phyloP scores from a whole-genome alignment of 2,113 vertebrate species.

The Alces alces region DNA sequence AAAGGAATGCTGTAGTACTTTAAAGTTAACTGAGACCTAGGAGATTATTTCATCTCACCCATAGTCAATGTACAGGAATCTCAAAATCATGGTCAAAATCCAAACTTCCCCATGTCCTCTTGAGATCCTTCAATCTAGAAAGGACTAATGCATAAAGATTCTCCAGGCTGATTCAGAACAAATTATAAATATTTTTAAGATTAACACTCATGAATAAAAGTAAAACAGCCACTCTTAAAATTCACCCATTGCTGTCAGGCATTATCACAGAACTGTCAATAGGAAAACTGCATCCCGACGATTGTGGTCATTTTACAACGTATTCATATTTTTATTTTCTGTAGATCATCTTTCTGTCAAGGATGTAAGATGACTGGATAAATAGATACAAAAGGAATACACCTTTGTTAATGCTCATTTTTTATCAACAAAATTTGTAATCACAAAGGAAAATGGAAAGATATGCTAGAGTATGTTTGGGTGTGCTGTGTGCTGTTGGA shows the following conservation, averaged over 20 bases:
- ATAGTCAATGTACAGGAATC: neutral
- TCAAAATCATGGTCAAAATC: neutral
- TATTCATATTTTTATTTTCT: neutral
- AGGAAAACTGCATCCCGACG: neutral
- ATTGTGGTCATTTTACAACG: neutral
- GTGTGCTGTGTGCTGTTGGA: neutral
- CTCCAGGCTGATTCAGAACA: neutral
- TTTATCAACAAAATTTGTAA: neutral
- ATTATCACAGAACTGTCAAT: neutral
- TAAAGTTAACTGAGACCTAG: neutral
- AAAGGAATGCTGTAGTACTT: neutral
- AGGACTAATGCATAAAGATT: neutral
- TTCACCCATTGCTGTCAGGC: neutral
- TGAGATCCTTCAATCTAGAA: neutral
- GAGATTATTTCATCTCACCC: neutral
- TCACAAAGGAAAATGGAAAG: neutral
- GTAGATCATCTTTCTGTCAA: neutral
- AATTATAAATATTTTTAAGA: neutral
- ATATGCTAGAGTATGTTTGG: accelerated
- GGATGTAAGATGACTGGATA: neutral
- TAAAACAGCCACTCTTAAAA: neutral
- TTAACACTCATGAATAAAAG: neutral
- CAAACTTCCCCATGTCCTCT: neutral
- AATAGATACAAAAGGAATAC: neutral
- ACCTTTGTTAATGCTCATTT: neutral